Evolutionary conservation across 1,140 invertebrate genomes (phyloP).

Genomic region (Drosophila kanapiae): DNA sequence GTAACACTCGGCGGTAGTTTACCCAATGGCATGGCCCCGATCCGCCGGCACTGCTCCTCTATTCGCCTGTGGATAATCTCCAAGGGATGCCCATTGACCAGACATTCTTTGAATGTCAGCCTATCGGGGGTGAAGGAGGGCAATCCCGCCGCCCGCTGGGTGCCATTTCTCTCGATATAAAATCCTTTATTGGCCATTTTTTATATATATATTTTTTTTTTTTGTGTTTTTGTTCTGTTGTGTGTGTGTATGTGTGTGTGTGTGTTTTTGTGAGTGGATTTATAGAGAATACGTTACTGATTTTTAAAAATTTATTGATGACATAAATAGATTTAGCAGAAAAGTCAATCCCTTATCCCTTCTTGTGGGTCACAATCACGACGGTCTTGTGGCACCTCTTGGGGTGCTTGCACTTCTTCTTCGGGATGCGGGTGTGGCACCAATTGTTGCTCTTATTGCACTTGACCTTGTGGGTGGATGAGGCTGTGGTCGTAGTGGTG

Average conservation of each 20-base stretch:
- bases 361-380: conserved; percentile 14
- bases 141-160: conserved; percentile 37
- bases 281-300: neutral
- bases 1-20: conserved; percentile 36
- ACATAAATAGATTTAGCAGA: neutral
- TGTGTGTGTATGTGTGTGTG: neutral
- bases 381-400: conserved; percentile 19
- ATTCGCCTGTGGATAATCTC: conserved; percentile 34
- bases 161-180: conserved; percentile 39
- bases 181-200: conserved; percentile 42
- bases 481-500: neutral
- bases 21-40: neutral
- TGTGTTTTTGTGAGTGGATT: neutral
- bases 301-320: neutral
- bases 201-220: neutral
- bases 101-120: neutral
- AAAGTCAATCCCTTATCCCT: neutral
- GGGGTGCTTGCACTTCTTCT: too few relatives aligned
- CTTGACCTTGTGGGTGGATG: too few relatives aligned
- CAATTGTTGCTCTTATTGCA: too few relatives aligned
- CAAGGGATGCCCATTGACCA: conserved; percentile 27
- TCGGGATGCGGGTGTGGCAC: too few relatives aligned
- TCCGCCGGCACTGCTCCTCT: conserved; percentile 25
- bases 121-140: neutral
- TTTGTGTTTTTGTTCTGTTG: neutral